Evolutionary conservation across 2,113 vertebrate genomes (phyloP), one percentile per base, ranked within the genome.

Genomic region (Campylomormyrus tamandua): DNA sequence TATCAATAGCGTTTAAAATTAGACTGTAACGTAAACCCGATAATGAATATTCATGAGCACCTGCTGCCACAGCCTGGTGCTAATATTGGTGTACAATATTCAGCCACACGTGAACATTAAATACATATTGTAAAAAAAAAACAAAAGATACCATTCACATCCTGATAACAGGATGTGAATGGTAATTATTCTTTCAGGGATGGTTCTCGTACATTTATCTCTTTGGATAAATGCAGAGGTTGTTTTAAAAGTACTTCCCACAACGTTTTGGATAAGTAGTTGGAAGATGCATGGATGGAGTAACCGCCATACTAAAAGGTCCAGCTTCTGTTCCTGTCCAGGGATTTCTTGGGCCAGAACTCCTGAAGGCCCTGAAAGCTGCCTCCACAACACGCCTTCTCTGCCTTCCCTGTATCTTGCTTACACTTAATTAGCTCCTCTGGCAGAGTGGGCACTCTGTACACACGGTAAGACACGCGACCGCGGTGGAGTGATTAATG

Each of bases 351-450:
- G 2, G 15, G 35, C 74, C 74, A 80, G 74, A 80, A 2, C 74
- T 19, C 35, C 74, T 39, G 74, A 48, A 46, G 45, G 9, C 42
- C 42, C 24, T 84, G 45, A 48, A 24, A 53, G 49, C 85, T 27
- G 13, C 24, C 83, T 49, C 83, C 27, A 62, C 5, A 19, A 74
- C 31, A 46, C 50, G 21, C 24, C 5, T 42, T 45, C 56, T 62
- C 66, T 88, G 53, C 45, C 66, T 80, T 83, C 45, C 70, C 89
- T 27, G 74, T 56, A 39, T 13, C 90, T 90, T 56, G 84, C 91
- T 90, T 91, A 88, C 89, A 91, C 88, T 90, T 92, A 90, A 92
- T 92, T 92, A 92, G 86, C 91, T 92, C 83, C 49, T 87, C 46
- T 89, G 87, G 90, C 89, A 66, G 42, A 93, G 91, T 91, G 92